Evolutionary conservation across 2,888 invertebrate species (phyloP), one percentile per base, ranked within the genome.

Genomic region (Sinhomidia bicolor): DNA sequence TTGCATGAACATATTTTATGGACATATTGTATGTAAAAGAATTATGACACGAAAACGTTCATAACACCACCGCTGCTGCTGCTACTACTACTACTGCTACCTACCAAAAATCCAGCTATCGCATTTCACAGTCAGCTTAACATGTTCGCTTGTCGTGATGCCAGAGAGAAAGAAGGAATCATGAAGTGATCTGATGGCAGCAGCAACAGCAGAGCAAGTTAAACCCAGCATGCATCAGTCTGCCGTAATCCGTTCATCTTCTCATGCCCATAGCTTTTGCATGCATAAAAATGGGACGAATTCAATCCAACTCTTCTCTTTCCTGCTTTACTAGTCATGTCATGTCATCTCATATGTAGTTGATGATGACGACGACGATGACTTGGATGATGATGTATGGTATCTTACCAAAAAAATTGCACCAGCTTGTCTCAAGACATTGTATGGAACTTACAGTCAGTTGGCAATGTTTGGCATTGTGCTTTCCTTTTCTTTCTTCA

Each of bases 251-350:
- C 41, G 32, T 65, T 47, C 81, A 26, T 81, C 47, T 44, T 26
- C 47, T 62, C 47, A 62, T 82, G 51, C 51, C 32, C 68, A 68
- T 51, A n/a, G n/a, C 32, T 54, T 32, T n/a, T n/a, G 83, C 83
- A 74, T 81, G 81, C 17, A 62, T 83, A 36, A 57, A 74, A 74
- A 9, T 71, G n/a, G 14, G n/a, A n/a, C 29, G 76, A 84, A 84
- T 76, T 84, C 60, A 84, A 76, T 76, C 17, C 62, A 74, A 36
- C 54, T 76, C 71, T 71, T 23, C 44, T 71, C 41, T 36, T 10
- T 32, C 51, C 29, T 83, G 74, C 60, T 57, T 74, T 83, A n/a
- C 82, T 41, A 83, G 83, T 83, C 74, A 60, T 84, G 84, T 76
- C 84, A 74, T 84, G 74, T 74, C 83, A 74, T 57, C 54, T 71